Conservation (phyloP, 2,797 vertebrate genomes). For the Cyprinella venusta region DNA sequence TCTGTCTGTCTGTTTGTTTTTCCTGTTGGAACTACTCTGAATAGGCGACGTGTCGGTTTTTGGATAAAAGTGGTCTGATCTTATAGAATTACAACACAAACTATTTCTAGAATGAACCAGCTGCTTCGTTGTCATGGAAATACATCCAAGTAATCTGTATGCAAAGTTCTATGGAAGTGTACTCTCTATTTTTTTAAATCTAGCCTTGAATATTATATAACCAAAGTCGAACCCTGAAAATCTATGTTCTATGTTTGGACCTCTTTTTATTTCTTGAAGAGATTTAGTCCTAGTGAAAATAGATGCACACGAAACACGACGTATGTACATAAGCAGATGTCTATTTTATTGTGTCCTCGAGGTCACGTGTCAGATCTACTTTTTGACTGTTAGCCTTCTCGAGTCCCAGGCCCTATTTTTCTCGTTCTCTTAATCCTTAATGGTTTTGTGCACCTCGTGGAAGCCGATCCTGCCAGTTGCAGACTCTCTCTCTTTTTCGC, state of each 20-base stretch:
- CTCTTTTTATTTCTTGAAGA: conserved; percentile 75
- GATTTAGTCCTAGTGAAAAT: conserved; percentile 72
- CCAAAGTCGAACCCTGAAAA: conserved; percentile 84
- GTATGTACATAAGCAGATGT: conserved; percentile 79
- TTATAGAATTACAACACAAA: conserved; percentile 77
- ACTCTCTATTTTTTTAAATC: conserved; percentile 85
- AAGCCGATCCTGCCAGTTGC: conserved; percentile 67
- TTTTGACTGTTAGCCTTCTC: conserved; percentile 80
- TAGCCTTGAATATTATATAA: conserved; percentile 87
- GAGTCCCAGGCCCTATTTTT: conserved; percentile 53
- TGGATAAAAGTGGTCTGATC: conserved; percentile 57
- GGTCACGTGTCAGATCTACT: conserved; percentile 71
- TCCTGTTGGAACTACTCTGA: conserved; percentile 51
- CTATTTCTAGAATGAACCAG: conserved; percentile 72
- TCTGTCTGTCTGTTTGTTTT: conserved; percentile 37
- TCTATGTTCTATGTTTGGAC: conserved; percentile 75
- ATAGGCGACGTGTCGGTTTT: conserved; percentile 51
- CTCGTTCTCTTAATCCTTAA: conserved; percentile 65
- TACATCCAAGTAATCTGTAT: conserved; percentile 83
- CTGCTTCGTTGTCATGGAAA: conserved; percentile 81
- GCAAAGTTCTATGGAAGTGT: conserved; percentile 84
- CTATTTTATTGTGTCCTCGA: conserved; percentile 80
- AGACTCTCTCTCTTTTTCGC: conserved; percentile 38
- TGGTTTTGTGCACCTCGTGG: conserved; percentile 64
- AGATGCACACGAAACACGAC: conserved; percentile 78